phyloP scores from a whole-genome alignment of 2,113 vertebrate genomes.

The Pavo muticus region DNA sequence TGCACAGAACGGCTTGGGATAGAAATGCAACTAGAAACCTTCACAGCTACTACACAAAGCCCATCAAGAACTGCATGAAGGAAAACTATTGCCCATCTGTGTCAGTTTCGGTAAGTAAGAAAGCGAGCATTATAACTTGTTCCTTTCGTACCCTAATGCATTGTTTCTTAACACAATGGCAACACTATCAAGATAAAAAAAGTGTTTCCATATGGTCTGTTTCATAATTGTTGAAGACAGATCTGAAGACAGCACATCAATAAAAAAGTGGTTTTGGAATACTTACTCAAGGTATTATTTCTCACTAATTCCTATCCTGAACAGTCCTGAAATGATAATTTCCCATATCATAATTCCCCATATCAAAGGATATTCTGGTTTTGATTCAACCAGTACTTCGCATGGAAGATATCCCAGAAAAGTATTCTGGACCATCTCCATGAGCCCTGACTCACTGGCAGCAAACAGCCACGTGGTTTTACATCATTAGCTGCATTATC shows the following conservation, averaged over 20 bases:
- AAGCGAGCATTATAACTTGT: neutral
- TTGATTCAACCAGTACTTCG: neutral
- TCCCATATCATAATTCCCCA: neutral
- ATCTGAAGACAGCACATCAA: neutral
- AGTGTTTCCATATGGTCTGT: neutral
- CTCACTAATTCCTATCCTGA: neutral
- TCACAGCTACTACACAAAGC: neutral
- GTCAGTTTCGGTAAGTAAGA: neutral
- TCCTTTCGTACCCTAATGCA: neutral
- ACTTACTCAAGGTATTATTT: constrained; percentile 23
- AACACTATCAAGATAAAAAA: neutral
- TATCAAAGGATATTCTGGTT: neutral
- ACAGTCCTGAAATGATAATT: neutral
- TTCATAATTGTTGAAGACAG: neutral
- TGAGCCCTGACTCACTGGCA: fast-evolving
- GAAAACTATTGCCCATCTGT: neutral
- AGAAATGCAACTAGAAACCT: neutral
- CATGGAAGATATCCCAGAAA: neutral
- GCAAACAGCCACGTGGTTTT: neutral
- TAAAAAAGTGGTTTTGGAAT: constrained; percentile 41
- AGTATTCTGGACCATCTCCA: neutral
- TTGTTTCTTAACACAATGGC: neutral
- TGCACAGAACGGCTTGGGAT: fast-evolving
- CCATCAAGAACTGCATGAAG: neutral
- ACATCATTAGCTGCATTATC: neutral